Conservation (phyloP, 2,797 vertebrate genomes). For the Liparis tanakae region DNA sequence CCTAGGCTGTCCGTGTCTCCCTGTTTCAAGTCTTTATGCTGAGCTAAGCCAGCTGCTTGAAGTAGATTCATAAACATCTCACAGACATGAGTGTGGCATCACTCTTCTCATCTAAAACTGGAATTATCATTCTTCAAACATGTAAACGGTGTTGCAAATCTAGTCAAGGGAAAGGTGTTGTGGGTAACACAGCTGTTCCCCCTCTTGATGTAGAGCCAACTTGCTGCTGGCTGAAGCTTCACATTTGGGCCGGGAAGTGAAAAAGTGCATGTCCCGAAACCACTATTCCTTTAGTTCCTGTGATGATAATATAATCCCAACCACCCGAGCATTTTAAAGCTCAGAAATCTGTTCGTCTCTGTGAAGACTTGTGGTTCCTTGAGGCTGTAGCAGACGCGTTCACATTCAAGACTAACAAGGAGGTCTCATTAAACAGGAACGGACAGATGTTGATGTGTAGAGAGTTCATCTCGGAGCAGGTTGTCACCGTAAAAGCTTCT, state of each 20-base stretch:
- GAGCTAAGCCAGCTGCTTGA: neutral
- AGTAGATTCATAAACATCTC: too few relatives aligned
- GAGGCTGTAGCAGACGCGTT: conserved; percentile 4
- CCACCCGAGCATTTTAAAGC: neutral
- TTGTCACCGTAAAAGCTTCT: conserved; percentile 65
- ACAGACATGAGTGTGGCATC: neutral
- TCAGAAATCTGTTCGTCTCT: conserved; percentile 9
- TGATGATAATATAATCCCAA: neutral
- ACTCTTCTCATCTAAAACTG: neutral
- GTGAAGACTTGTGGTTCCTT: conserved; percentile 37
- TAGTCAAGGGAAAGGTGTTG: too few relatives aligned
- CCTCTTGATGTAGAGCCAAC: neutral
- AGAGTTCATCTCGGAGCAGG: conserved; percentile 23
- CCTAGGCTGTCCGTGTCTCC: neutral
- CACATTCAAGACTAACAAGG: conserved; percentile 45
- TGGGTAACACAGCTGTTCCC: neutral
- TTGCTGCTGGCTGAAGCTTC: neutral
- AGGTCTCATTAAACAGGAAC: conserved; percentile 51
- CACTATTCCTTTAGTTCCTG: neutral
- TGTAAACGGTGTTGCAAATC: neutral
- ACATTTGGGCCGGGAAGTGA: neutral
- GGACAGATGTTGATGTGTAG: conserved; percentile 29
- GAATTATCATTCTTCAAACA: neutral
- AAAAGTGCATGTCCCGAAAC: neutral
- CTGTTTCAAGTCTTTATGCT: neutral